A percentile compares a stretch with the other conserved stretches of the same genome.
These are phyloP conservation scores for Andrena chrysosceles DNA, from an alignment of 2,888 invertebrate genomes.

Conservation along the genomic window DNA sequence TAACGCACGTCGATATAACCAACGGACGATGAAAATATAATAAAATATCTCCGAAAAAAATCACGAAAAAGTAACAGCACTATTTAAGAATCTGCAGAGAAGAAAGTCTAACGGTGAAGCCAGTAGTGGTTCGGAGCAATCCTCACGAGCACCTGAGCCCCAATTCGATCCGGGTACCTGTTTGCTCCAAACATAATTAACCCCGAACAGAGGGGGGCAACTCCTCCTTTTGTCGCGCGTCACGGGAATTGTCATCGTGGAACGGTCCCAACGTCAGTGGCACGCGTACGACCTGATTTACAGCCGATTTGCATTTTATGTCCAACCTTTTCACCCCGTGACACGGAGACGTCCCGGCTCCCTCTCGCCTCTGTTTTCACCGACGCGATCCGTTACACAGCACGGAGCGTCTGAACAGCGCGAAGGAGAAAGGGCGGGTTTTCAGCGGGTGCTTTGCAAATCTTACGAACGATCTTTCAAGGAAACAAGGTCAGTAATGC, in stretches of 20 bases:
- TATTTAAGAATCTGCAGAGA: neutral
- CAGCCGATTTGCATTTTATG: constrained; percentile 67
- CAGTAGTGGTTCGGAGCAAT: constrained; percentile 37
- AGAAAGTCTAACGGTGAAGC: neutral
- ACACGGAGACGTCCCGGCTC: constrained; percentile 34
- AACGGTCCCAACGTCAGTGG: constrained; percentile 59
- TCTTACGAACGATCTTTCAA: constrained; percentile 41
- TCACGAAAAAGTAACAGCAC: neutral
- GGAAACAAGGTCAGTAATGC: constrained; percentile 76
- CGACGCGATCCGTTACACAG: constrained; percentile 61
- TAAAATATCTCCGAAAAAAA: neutral
- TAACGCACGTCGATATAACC: no score
- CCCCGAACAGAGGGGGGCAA: constrained; percentile 66
- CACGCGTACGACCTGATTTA: constrained; percentile 76
- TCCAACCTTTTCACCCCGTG: constrained; percentile 59
- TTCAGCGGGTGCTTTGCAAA: constrained; percentile 41
- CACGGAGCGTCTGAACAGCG: neutral
- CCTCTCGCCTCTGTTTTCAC: constrained; percentile 47
- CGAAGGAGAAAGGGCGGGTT: neutral
- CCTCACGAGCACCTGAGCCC: constrained; percentile 56
- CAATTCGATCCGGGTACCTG: constrained; percentile 71
- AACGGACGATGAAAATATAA: no score
- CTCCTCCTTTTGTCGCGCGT: constrained; percentile 32
- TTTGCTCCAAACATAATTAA: constrained; percentile 78
- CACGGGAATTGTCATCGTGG: constrained; percentile 59